These are phyloP conservation scores for Lordiphosa collinella DNA, from an alignment of 1,140 invertebrate species.

Conservation along the genomic window DNA sequence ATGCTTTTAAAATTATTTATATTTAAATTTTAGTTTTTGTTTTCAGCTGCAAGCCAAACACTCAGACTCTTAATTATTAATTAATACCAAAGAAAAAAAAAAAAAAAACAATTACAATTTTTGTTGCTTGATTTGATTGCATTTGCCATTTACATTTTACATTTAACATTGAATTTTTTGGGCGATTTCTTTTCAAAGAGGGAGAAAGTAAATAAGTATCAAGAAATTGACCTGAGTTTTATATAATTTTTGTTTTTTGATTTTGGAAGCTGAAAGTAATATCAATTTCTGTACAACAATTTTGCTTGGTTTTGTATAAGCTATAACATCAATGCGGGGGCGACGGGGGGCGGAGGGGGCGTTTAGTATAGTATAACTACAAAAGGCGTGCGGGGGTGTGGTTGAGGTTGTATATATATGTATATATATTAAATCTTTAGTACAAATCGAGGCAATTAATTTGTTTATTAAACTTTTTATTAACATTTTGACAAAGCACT, in stretches of 20 bases:
- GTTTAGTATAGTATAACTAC: no score
- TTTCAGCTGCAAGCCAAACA: constrained; percentile 7
- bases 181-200: not conserved
- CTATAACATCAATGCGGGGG: no score
- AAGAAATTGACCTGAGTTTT: constrained; percentile 27
- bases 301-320: not conserved
- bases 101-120: constrained; percentile 4
- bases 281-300: no score
- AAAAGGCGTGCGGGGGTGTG: constrained; percentile 5
- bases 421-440: constrained; percentile 60
- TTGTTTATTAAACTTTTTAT: constrained; percentile 31
- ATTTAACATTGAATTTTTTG: constrained; percentile 36
- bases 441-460: constrained; percentile 63
- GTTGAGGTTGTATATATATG: constrained; percentile 19
- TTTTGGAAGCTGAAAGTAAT: constrained; percentile 19
- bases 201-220: not conserved
- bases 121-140: constrained; percentile 34
- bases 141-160: constrained; percentile 35
- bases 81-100: not conserved
- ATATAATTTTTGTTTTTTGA: constrained; percentile 8
- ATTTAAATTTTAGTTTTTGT: not conserved
- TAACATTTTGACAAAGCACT: constrained; percentile 39
- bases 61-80: not conserved
- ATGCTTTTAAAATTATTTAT: not conserved
- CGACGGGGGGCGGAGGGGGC: no score